Evolutionary conservation across 2,113 vertebrate genomes (phyloP), one percentile per base, ranked within the genome.

Genomic region (Diphyllodes magnificus): DNA sequence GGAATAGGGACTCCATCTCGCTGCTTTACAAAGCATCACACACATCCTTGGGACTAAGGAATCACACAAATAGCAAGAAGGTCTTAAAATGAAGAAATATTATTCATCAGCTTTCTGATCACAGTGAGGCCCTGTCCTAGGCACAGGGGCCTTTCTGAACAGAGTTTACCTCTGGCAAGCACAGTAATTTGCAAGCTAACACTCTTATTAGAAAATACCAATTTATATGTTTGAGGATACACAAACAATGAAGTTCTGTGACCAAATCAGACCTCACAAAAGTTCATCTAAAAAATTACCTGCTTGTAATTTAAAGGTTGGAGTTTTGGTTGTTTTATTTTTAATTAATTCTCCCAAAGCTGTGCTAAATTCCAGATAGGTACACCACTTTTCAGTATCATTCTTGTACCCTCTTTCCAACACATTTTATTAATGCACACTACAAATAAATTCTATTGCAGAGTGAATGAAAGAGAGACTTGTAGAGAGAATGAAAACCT

Each of bases 371-470:
- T 79, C 56, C 51, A 82, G 51, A 13, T 2, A 17, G n/a, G 53
- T 49, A 75, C 10, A 73, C 16, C 28, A 33, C 11, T 39, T 75
- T 31, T 50, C 60, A 83, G 37, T 39, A 33, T 23, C 25, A 39
- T 57, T 70, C 37, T 50, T 12, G 5, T 27, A 51, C 7, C 3
- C 12, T 37, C 22, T 61, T 81, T 57, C 33, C 23, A 85, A 61
- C 2, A 23, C 4, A 31, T 12, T 92, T 93, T 86, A 71, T 71
- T 82, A 56, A 40, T 3, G 7, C 25, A 61, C 5, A 40, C 15
- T 17, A 66, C 53, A 96, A 92, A 82, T 75, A 72, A 91, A 82
- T 47, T 53, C 35, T 42, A 15, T 10, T 66, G 47, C 21, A 70
- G 51, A 63, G 18, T 13, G 64, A 83, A 86, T 18, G 11, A 3